These are phyloP conservation scores for Acholoe squamosa DNA, from an alignment of 2,888 invertebrate species.

Conservation along the genomic window DNA sequence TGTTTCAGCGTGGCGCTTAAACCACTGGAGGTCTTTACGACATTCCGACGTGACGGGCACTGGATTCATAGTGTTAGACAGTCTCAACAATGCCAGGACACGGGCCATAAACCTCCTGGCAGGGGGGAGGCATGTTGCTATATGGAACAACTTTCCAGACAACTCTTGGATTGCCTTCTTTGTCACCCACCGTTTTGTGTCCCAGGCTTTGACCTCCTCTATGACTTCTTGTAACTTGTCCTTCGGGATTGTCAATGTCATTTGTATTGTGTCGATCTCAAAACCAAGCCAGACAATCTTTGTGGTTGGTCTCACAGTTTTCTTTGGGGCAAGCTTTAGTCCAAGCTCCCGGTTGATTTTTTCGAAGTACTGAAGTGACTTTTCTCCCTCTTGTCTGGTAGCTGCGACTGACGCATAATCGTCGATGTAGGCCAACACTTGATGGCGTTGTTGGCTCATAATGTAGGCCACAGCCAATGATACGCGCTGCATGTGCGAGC, in stretches of 20 bases:
- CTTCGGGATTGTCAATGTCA: background rate
- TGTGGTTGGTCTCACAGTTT: background rate
- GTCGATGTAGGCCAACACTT: background rate
- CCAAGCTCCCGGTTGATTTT: background rate
- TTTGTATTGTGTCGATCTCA: background rate
- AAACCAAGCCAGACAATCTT: background rate
- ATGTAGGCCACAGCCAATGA: background rate
- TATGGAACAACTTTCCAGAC: too few species aligned
- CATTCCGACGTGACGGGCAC: background rate
- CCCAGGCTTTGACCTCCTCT: background rate
- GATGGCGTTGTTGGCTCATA: too few species aligned
- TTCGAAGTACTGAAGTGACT: background rate
- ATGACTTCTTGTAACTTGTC: background rate
- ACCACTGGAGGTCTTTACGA: background rate
- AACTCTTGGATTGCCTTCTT: background rate
- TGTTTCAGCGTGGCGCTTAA: background rate
- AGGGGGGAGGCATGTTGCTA: too few species aligned
- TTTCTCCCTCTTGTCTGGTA: background rate
- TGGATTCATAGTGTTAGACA: too few species aligned
- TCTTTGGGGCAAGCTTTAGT: background rate
- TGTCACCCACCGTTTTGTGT: background rate
- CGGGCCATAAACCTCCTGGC: background rate
- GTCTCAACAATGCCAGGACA: background rate
- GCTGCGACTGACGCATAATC: background rate
- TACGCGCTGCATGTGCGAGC: background rate